Evolutionary conservation across 2,113 vertebrate species (phyloP).

Genomic region (Sigmodon hispidus): DNA sequence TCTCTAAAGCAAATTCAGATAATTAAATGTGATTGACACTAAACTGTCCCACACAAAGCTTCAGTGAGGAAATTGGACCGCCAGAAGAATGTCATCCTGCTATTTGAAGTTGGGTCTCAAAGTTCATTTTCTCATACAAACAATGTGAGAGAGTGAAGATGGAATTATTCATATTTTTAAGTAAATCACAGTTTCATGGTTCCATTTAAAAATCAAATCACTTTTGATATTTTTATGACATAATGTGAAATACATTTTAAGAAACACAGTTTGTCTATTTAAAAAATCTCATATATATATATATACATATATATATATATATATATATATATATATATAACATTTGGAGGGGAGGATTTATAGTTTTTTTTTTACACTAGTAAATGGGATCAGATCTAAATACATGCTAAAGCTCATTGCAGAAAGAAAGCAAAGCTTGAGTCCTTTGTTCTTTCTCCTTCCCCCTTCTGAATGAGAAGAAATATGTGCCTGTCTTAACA

Average conservation of each 20-base stretch:
- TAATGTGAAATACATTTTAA: conserved; percentile 6
- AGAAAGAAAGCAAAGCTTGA: conserved; percentile 17
- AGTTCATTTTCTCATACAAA: conserved; percentile 48
- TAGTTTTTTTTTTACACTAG: neutral
- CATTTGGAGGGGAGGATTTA: neutral
- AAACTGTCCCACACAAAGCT: neutral
- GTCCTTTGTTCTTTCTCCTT: neutral
- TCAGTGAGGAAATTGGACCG: neutral
- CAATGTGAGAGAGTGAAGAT: neutral
- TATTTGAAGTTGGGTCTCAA: conserved; percentile 36
- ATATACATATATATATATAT: neutral
- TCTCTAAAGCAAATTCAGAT: neutral
- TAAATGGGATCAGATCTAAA: neutral
- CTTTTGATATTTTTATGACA: neutral
- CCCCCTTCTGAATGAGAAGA: neutral
- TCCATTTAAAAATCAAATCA: conserved; percentile 20
- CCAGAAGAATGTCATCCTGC: neutral
- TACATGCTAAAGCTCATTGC: neutral
- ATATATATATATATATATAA: neutral
- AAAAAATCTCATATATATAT: neutral
- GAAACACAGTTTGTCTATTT: neutral
- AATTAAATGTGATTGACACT: neutral
- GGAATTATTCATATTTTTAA: conserved; percentile 29
- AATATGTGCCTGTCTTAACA: neutral
- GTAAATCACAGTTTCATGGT: neutral